phyloP scores from a whole-genome alignment of 2,797 vertebrate species.

The Iguana delicatissima region DNA sequence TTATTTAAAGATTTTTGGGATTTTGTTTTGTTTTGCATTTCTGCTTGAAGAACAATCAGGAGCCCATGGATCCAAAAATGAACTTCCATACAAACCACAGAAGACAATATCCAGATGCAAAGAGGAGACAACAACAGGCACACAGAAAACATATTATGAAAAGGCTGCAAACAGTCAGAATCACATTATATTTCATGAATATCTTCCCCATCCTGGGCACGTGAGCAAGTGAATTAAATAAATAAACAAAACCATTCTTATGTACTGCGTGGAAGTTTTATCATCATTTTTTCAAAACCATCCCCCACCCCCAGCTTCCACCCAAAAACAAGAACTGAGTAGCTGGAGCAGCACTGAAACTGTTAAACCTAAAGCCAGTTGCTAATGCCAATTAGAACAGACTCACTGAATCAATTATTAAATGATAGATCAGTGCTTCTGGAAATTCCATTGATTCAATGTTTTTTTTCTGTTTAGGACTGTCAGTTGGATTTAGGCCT shows the following conservation, averaged over 20 bases:
- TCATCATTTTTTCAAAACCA: neutral
- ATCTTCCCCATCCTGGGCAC: neutral
- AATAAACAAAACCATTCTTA: no score
- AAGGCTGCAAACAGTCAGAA: neutral
- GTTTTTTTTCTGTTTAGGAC: no score
- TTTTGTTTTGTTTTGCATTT: neutral
- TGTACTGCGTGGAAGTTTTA: neutral
- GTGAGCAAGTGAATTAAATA: neutral
- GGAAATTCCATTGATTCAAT: no score
- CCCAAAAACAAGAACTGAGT: neutral
- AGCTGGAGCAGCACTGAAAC: neutral
- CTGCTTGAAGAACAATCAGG: neutral
- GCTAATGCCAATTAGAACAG: no score
- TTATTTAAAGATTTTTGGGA: neutral
- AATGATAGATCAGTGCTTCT: no score
- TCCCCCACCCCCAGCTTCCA: no score
- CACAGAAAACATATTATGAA: neutral
- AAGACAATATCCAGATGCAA: neutral
- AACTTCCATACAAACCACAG: slow-evolving; percentile 18
- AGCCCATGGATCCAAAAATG: neutral
- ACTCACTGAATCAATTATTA: no score
- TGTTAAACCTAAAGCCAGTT: no score
- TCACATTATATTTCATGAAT: neutral
- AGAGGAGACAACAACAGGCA: neutral
- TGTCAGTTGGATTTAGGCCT: no score